These are phyloP conservation scores for Alcedo quadribrachys DNA, from an alignment of 2,797 vertebrate species.

Conservation along the genomic window DNA sequence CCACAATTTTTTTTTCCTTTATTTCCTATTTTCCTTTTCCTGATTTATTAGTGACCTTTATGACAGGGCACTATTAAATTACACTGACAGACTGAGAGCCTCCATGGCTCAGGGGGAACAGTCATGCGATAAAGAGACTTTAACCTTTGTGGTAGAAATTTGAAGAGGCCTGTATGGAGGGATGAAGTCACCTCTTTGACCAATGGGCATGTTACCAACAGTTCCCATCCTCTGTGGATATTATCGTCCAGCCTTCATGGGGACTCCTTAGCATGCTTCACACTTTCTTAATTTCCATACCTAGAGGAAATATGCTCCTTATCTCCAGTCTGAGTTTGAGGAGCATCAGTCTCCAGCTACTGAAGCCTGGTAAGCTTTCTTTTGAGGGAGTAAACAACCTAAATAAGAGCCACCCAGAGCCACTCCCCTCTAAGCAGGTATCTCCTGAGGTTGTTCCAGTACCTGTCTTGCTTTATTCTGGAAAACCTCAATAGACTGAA, in stretches of 20 bases:
- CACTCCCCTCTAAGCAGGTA: not conserved
- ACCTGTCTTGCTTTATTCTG: not conserved
- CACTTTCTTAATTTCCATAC: not conserved
- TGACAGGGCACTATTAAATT: not conserved
- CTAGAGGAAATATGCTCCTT: not conserved
- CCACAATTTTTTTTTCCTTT: slow-evolving; percentile 43
- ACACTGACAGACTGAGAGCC: not conserved
- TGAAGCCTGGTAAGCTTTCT: not conserved
- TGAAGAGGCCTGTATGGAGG: not conserved
- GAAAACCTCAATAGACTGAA: not conserved
- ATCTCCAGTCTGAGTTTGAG: not conserved
- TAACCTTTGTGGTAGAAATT: not conserved
- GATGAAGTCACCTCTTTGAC: not conserved
- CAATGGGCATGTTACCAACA: not conserved
- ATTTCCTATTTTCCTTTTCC: slow-evolving; percentile 61
- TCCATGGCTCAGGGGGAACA: not conserved
- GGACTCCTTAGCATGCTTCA: not conserved
- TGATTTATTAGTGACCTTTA: slow-evolving; percentile 54
- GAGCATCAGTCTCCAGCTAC: not conserved
- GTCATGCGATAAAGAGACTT: not conserved
- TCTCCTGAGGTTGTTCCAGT: not conserved
- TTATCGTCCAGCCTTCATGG: not conserved
- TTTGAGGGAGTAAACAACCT: not conserved
- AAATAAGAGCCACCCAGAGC: not conserved
- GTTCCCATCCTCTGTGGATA: not conserved